These are phyloP conservation scores for Arrhopalites spinosus DNA, from an alignment of 2,888 invertebrate species.

Conservation along the genomic window DNA sequence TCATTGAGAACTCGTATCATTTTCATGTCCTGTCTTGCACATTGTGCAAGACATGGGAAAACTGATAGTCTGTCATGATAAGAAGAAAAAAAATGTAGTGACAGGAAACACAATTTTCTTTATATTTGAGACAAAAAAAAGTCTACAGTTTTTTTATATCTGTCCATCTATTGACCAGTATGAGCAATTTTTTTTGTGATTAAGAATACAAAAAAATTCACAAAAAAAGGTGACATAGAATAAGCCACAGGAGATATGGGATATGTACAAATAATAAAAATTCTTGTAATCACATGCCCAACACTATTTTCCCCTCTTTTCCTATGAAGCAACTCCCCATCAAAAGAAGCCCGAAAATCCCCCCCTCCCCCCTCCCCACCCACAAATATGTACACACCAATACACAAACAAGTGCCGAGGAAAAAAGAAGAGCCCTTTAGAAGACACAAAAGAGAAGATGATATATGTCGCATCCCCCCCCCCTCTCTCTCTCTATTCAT, in stretches of 20 bases:
- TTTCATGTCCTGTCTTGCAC: not conserved
- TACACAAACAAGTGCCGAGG: too few species aligned
- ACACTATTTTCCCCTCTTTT: too few species aligned
- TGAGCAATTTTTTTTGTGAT: not conserved
- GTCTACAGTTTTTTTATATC: too few species aligned
- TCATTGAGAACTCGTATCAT: not conserved
- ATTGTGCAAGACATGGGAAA: not conserved
- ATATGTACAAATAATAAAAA: too few species aligned
- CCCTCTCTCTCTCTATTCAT: not conserved
- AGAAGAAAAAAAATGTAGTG: not conserved
- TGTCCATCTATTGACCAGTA: too few species aligned
- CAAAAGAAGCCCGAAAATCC: too few species aligned
- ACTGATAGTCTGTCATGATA: not conserved
- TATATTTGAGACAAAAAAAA: too few species aligned
- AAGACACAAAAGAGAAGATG: not conserved
- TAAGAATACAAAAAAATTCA: not conserved
- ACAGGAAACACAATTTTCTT: slow-evolving; percentile 1
- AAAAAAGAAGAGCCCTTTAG: too few species aligned
- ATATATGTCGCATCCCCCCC: not conserved
- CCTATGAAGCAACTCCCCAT: too few species aligned
- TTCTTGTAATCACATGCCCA: too few species aligned
- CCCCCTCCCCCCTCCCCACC: too few species aligned
- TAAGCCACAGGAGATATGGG: not conserved
- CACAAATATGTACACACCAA: too few species aligned
- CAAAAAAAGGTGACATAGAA: not conserved